These are phyloP conservation scores for Caenorhabditis japonica DNA, from an alignment of 2,888 invertebrate genomes.

Conservation along the genomic window DNA sequence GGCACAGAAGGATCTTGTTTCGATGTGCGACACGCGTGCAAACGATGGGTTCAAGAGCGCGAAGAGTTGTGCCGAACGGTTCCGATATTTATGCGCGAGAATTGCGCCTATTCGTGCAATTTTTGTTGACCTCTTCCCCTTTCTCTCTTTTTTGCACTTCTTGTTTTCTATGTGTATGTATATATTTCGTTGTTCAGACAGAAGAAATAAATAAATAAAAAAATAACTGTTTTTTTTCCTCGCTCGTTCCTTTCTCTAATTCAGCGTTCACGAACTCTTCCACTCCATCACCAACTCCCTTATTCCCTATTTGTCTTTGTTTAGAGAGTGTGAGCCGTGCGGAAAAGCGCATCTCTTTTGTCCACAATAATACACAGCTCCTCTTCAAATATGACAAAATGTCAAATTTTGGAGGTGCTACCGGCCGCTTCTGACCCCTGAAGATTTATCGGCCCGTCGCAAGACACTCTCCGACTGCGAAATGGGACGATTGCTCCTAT, in stretches of 20 bases:
- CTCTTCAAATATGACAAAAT: conserved; percentile 57
- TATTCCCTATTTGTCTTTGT: conserved; percentile 23
- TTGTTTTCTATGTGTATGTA: conserved; percentile 5
- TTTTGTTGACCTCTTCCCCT: conserved; percentile 56
- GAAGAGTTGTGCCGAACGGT: conserved; percentile 73
- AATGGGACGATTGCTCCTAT: conserved; percentile 2
- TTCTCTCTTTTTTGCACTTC: not conserved
- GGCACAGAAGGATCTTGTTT: conserved; percentile 65
- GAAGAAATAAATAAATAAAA: too few relatives aligned
- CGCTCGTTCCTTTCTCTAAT: conserved; percentile 6
- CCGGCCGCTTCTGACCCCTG: conserved; percentile 12
- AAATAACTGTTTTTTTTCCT: not conserved
- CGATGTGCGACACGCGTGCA: conserved; percentile 73
- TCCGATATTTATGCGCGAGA: conserved; percentile 75
- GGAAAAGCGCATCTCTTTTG: conserved; percentile 13
- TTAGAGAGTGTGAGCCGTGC: not conserved
- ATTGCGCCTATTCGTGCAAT: conserved; percentile 71
- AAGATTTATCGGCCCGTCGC: not conserved
- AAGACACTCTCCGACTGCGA: not conserved
- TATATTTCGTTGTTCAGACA: conserved; percentile 8
- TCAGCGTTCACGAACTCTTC: conserved; percentile 36
- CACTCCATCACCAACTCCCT: not conserved
- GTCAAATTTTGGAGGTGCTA: conserved; percentile 43
- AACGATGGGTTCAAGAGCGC: conserved; percentile 72
- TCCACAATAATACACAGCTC: conserved; percentile 14